Evolutionary conservation across 2,888 invertebrate genomes (phyloP).

Genomic region (Luperina testacea): DNA sequence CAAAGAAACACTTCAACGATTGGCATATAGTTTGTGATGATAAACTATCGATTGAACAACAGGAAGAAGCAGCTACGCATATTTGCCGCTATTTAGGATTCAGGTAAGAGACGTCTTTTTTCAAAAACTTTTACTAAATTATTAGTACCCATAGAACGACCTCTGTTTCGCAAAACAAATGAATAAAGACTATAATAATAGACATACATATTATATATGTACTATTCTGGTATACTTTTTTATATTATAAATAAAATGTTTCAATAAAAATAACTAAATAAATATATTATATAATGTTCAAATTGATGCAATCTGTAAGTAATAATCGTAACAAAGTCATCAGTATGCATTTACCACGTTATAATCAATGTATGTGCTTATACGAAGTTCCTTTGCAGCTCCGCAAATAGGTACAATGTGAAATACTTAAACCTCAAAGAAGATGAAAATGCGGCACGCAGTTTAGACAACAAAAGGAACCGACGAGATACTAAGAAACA

Average conservation of each 20-base stretch:
- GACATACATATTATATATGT: no score
- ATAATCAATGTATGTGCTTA: background rate
- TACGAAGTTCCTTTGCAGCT: slow-evolving; percentile 68
- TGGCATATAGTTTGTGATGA: slow-evolving; percentile 93
- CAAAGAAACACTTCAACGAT: slow-evolving; percentile 89
- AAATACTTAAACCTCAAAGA: slow-evolving; percentile 83
- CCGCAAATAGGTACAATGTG: slow-evolving; percentile 80
- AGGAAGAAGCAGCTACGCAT: slow-evolving; percentile 87
- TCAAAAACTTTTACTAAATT: background rate
- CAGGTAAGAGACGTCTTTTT: slow-evolving; percentile 78
- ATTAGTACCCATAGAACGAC: background rate
- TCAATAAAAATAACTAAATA: background rate
- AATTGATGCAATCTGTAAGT: background rate
- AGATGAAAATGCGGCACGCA: slow-evolving; percentile 68
- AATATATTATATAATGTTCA: background rate
- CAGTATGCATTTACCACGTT: background rate
- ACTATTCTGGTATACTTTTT: background rate
- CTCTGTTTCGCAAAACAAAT: background rate
- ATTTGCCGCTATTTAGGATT: slow-evolving; percentile 93
- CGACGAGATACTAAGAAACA: slow-evolving; percentile 72
- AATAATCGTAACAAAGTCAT: background rate
- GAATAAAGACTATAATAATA: background rate
- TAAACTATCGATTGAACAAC: slow-evolving; percentile 81
- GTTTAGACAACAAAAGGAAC: slow-evolving; percentile 67
- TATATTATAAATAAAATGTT: background rate